Evolutionary conservation across 2,888 invertebrate species (phyloP), one percentile per base, ranked within the genome.

Genomic region (Agonopterix alstromeriana): DNA sequence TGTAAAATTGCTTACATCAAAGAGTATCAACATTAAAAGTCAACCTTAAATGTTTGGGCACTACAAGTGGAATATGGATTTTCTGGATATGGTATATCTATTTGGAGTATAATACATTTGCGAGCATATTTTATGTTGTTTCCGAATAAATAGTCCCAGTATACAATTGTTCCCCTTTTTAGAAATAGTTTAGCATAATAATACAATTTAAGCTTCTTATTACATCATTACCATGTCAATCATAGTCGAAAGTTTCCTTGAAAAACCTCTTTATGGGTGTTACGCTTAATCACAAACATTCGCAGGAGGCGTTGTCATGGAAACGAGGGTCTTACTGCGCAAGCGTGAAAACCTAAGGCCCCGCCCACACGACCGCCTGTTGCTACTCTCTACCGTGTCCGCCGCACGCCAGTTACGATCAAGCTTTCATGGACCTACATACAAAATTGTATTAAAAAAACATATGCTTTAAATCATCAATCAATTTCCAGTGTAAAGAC

Each of bases 351-450:
- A 48, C 57, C 54, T 45, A 47, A 60, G 58, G 70, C 82, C 77
- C 82, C 85, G 79, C 85, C 87, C 72, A 49, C 60, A 55, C 58
- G 63, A 67, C 80, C 77, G 87, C 88, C 89, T 88, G 88, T 89
- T 87, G 89, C 82, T 85, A 70, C 66, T 89, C 87, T 88, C 82
- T 85, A 70, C 66, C 73, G 71, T 57, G 58, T 48, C 58, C 55
- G 67, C 65, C 76, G 71, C 56, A 65, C 81, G 82, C 77, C 85
- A 87, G 87, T 88, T 70, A 73, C 61, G 63, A 63, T 52, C 61
- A 48, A 61, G 61, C 64, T 61, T 63, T 64, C 71, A 70, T 57
- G 64, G 67, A 77, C 68, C 70, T 62, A 75, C 75, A 69, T 70
- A 64, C 72, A 62, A 67, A 66, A 63, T 17, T 14, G 10, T 12